Percentiles rank a stretch among this genome's conserved stretches.
Conservation (phyloP, 2,888 invertebrate species). For the Eupithecia inturbata region DNA sequence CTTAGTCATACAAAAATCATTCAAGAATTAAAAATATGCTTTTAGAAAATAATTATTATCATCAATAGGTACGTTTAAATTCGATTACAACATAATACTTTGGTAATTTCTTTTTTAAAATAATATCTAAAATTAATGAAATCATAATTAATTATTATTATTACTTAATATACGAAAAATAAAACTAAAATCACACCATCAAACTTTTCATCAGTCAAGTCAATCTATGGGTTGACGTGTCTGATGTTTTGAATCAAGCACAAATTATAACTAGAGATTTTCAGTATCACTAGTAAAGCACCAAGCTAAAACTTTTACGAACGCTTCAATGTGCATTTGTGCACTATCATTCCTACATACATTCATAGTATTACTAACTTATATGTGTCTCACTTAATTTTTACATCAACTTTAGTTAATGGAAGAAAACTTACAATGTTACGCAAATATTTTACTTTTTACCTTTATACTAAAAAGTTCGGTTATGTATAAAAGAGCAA, state of each 20-base stretch:
- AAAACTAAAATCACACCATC: conserved; percentile 25
- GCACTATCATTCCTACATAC: conserved; percentile 28
- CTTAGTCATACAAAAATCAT: conserved; percentile 23
- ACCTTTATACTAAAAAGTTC: conserved; percentile 4
- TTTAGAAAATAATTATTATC: conserved; percentile 34
- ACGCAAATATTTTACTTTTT: neutral
- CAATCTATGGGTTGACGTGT: conserved; percentile 9
- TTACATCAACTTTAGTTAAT: conserved; percentile 12
- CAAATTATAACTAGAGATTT: conserved; percentile 18
- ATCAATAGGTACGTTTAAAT: conserved; percentile 20
- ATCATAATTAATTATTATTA: neutral
- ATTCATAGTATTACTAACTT: conserved; percentile 12
- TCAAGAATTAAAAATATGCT: conserved; percentile 18
- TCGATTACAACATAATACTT: conserved; percentile 27
- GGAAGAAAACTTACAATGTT: neutral
- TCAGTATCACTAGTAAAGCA: conserved; percentile 50
- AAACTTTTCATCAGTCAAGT: conserved; percentile 9
- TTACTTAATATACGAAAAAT: neutral
- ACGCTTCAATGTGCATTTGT: conserved; percentile 33
- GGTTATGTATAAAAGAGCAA: conserved; percentile 13
- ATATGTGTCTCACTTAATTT: conserved; percentile 7
- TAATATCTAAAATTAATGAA: neutral
- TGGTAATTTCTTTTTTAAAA: neutral
- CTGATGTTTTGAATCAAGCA: conserved; percentile 24
- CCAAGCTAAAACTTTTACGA: conserved; percentile 56